phyloP scores from a whole-genome alignment of 2,113 vertebrate species.

The Nicator chloris region DNA sequence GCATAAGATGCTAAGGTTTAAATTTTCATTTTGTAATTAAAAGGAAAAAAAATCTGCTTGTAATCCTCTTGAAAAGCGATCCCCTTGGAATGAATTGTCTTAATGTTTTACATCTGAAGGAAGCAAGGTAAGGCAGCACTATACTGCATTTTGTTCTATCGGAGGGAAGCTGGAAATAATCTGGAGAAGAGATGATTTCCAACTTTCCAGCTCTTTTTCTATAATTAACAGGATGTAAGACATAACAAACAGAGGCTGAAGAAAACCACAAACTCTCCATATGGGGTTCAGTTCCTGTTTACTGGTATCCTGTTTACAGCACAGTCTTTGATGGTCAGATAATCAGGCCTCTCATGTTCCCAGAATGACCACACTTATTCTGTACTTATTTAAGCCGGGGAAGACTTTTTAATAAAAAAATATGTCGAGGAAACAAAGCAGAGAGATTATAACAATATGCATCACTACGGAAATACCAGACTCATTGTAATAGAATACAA shows the following conservation, averaged over 20 bases:
- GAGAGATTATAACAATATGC: conserved; percentile 53
- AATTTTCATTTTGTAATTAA: conserved; percentile 30
- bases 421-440: conserved; percentile 58
- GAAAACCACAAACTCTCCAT: conserved; percentile 62
- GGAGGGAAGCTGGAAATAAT: conserved; percentile 62
- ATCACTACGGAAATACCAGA: conserved; percentile 44
- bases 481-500: conserved; percentile 39
- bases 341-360: conserved; percentile 64
- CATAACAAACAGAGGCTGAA: conserved; percentile 69
- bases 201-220: conserved; percentile 68
- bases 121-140: conserved; percentile 43
- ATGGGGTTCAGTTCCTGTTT: conserved; percentile 66
- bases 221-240: conserved; percentile 71
- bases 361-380: conserved; percentile 61
- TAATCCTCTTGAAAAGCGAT: conserved; percentile 60
- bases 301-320: conserved; percentile 66
- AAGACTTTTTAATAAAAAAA: conserved; percentile 65
- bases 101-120: conserved; percentile 62
- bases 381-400: conserved; percentile 50
- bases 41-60: neutral
- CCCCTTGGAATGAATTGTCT: conserved; percentile 13
- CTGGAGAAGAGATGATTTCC: conserved; percentile 62
- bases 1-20: neutral
- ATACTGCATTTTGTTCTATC: conserved; percentile 32
- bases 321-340: conserved; percentile 63